Evolutionary conservation across 2,113 vertebrate genomes (phyloP), one percentile per base, ranked within the genome.

Genomic region (Ochotona princeps): DNA sequence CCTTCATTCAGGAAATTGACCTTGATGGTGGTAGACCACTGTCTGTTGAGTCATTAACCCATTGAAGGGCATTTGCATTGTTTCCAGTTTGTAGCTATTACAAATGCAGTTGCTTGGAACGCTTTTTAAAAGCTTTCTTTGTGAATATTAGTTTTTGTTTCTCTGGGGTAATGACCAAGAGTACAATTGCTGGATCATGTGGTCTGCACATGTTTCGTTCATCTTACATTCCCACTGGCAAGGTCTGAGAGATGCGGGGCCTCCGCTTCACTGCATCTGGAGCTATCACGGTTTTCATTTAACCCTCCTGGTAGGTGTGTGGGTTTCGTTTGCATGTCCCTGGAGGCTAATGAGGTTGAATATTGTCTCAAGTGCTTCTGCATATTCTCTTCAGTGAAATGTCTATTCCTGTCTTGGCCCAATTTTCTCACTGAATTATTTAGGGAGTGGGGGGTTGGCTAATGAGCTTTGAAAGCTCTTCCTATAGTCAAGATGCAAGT

Each of bases 71-170:
- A 1, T 20, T 17, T 35, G 61, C n/a, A 17, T 51, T 25, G 44
- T 35, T 82, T 84, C 54, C 69, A 66, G 11, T 9, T 57, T 51
- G 69, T 15, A 23, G 1, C 47, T 74, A 10, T 82, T 61, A 54
- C 92, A 76, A 44, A 83, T 3, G 66, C 47, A 82, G 21, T n/a
- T 60, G 54, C 73, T 67, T 23, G 12, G 74, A 85, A 49, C 21
- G 10, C 38, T 75, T 83, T 38, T 72, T 23, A 20, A 69, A 38
- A 78, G 47, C 12, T 26, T 57, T 47, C 44, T 28, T 49, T 35
- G 91, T 30, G 14, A 54, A 72, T 73, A 0, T 69, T 57, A 85
- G 78, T 69, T 92, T 81, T 88, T 61, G 13, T 47, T 87, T 92
- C 83, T 84, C 54, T 13, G 57, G 76, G 85, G 75, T n/a, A 47